Evolutionary conservation across 1,140 invertebrate genomes (phyloP).

Genomic region (Macrotrachela quadricornifera): DNA sequence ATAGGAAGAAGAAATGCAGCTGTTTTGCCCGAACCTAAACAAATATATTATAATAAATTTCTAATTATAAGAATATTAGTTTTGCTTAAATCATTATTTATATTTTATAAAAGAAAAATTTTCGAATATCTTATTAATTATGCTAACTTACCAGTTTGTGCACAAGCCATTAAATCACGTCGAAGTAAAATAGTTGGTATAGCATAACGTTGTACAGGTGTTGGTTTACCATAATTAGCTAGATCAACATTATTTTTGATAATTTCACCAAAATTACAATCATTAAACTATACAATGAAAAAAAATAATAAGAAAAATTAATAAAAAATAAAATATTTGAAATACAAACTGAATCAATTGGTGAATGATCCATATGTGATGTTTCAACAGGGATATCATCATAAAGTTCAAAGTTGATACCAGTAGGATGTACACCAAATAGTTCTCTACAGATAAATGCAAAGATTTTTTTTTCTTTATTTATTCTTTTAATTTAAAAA

Average conservation of each 20-base stretch:
- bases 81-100: too few relatives aligned
- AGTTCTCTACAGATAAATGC: not conserved
- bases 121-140: too few relatives aligned
- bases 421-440: constrained; percentile 37
- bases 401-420: constrained; percentile 99
- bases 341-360: too few relatives aligned
- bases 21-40: constrained; percentile 65
- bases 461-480: too few relatives aligned
- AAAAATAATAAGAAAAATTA: constrained; percentile 1
- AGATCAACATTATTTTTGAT: constrained; percentile 67
- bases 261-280: constrained; percentile 81
- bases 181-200: constrained; percentile 69
- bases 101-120: too few relatives aligned
- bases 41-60: too few relatives aligned
- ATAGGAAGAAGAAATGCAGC: constrained; percentile 89
- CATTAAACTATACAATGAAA: constrained; percentile 29
- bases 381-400: constrained; percentile 99
- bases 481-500: too few relatives aligned
- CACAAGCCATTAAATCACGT: constrained; percentile 81
- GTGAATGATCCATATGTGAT: constrained; percentile 22
- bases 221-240: constrained; percentile 48
- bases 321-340: too few relatives aligned
- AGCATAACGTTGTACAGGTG: constrained; percentile 53
- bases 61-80: too few relatives aligned
- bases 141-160: constrained; percentile 44